Conservation (phyloP, 92 coral and sea anemone species). For the Anthopleura xanthogrammica region DNA sequence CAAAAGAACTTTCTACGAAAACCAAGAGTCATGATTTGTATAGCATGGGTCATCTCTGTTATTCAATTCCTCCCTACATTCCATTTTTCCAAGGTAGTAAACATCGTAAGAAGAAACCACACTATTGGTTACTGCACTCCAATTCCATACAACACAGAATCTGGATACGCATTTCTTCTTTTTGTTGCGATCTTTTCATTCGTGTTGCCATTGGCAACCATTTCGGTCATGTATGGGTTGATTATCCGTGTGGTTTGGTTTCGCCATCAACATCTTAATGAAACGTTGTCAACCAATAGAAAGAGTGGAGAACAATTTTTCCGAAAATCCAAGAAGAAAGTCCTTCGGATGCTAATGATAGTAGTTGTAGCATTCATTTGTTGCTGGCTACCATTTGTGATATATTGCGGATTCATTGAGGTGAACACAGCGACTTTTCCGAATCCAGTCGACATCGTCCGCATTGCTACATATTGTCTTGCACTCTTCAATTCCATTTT, state of each 20-base stretch:
- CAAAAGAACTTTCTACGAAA: conserved; percentile 31
- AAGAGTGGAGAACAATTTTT: conserved; percentile 35
- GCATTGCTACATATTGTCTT: conserved; percentile 46
- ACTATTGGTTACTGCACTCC: conserved; percentile 65
- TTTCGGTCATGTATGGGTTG: conserved; percentile 49
- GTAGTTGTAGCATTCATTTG: conserved; percentile 46
- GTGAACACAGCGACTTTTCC: conserved; percentile 44
- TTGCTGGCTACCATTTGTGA: conserved; percentile 63
- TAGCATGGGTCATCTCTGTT: conserved; percentile 65
- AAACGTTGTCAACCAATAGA: not conserved
- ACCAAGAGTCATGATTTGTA: conserved; percentile 48
- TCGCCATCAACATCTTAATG: conserved; percentile 31
- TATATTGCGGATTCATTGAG: conserved; percentile 57
- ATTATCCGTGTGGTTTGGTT: conserved; percentile 57
- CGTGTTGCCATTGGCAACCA: conserved; percentile 45
- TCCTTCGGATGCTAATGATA: conserved; percentile 44
- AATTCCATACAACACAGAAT: conserved; percentile 37
- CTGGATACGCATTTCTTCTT: conserved; percentile 45
- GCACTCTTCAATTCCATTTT: conserved; percentile 54
- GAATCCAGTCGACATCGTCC: conserved; percentile 51
- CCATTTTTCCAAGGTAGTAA: conserved; percentile 33
- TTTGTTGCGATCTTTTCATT: conserved; percentile 38
- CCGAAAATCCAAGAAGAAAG: conserved; percentile 58
- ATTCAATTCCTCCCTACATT: conserved; percentile 53
- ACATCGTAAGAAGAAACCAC: conserved; percentile 23